phyloP scores from a whole-genome alignment of 2,888 invertebrate genomes.

The Elysia crispata region DNA sequence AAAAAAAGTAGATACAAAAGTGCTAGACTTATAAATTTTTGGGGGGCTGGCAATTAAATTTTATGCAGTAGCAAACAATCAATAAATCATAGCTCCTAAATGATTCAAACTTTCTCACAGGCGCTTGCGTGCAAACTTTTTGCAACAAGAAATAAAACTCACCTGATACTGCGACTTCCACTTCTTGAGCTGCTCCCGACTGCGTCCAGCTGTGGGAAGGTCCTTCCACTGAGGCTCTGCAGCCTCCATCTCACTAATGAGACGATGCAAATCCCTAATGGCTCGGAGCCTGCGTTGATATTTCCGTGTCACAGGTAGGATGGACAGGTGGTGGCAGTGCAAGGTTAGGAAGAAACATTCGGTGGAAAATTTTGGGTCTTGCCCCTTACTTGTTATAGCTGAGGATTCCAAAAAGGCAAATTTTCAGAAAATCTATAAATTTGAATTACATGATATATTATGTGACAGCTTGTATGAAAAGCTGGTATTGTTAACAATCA shows the following conservation, averaged over 20 bases:
- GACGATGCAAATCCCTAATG: slow-evolving; percentile 87
- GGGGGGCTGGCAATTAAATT: too few relatives aligned
- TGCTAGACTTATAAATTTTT: too few relatives aligned
- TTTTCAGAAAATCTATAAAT: background rate
- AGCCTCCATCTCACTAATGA: slow-evolving; percentile 78
- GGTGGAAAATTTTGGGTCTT: slow-evolving; percentile 93
- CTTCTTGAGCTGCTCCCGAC: slow-evolving; percentile 88
- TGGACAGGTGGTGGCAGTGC: slow-evolving; percentile 93
- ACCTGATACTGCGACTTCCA: slow-evolving; percentile 92
- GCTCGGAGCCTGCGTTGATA: slow-evolving; percentile 87
- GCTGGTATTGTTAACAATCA: too few relatives aligned
- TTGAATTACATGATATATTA: background rate
- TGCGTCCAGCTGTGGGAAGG: slow-evolving; percentile 79
- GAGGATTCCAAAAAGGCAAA: too few relatives aligned
- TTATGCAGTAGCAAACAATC: too few relatives aligned
- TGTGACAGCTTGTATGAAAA: too few relatives aligned
- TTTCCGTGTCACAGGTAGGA: slow-evolving; percentile 92
- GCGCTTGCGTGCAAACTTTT: too few relatives aligned
- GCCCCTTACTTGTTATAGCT: slow-evolving; percentile 77
- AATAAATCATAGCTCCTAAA: too few relatives aligned
- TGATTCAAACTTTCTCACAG: too few relatives aligned
- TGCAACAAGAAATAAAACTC: too few relatives aligned
- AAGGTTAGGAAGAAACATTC: slow-evolving; percentile 98
- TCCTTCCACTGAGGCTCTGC: slow-evolving; percentile 79
- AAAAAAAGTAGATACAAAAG: too few relatives aligned